Base-by-base conservation (phyloP, 2,113 vertebrate species). In the Clarias macrocephalus region DNA sequence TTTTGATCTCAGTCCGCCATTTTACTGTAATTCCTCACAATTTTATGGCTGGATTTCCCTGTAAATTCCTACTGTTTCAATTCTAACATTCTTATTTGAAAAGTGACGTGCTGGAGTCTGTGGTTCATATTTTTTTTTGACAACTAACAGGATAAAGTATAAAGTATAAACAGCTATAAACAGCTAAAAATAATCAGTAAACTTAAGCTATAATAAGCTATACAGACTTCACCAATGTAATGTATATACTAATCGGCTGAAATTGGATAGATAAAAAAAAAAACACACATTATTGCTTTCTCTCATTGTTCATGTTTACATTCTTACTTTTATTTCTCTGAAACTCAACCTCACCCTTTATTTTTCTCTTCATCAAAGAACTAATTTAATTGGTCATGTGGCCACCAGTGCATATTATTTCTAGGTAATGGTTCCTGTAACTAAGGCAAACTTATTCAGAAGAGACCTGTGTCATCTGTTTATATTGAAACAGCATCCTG, bases 351-450 rank as follows among this genome's bases (percentile, higher is more conserved):
- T 80, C 23, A 70, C 37, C 68, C 80, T 52, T 84, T 82, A 23
- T 80, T 25, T 48, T 66, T 88, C 72, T 68, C 62, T 88, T 84
- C 88, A 66, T 87, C 68, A 88, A 87, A 89, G 70, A 3, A 37
- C 87, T 86, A 30, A 59, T 85, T 48, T 86, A 83, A 66, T 82
- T 57, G 79, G 83, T 76, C 85, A 84, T 37, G 15, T 77, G 63
- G 80, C 89, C 91, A 73, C 63, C 72, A 25, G 83, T 75, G 66
- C 33, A 42, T 80, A 88, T 94, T 93, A 93, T 91, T 92, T 91
- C 92, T 92, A 92, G 70, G 88, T 90, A 85, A 92, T 88, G 90
- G 90, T 89, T 91, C 77, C 89, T 54, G 63, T 80, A 70, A 90
- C 73, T 81, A 85, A 87, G 83, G 85, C 73, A 10, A 70, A 11